Conservation (phyloP, 1,140 invertebrate species). For the Sitobion miscanthi region DNA sequence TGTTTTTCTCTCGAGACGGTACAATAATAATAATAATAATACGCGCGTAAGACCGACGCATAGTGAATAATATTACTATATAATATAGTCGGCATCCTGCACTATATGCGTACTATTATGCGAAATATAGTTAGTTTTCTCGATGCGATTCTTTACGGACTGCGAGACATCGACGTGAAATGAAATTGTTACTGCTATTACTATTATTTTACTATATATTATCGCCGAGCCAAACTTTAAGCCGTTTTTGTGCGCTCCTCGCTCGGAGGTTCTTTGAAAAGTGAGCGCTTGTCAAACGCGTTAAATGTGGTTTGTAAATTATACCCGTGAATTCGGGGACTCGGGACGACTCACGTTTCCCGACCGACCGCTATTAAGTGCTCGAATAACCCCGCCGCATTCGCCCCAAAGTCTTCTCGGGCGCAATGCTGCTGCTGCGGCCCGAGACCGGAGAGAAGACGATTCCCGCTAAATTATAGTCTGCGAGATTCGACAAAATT, state of each 20-base stretch:
- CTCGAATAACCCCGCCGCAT: not conserved
- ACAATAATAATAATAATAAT: no score
- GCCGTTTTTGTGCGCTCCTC: not conserved
- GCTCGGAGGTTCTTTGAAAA: not conserved
- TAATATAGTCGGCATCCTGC: no score
- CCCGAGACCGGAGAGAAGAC: not conserved
- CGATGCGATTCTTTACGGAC: not conserved
- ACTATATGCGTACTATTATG: no score
- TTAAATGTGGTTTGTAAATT: conserved; percentile 40
- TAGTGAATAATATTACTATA: no score
- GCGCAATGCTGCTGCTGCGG: not conserved
- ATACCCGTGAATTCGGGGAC: not conserved
- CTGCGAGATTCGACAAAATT: not conserved
- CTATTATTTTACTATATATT: not conserved
- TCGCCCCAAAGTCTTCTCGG: not conserved
- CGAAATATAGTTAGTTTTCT: no score
- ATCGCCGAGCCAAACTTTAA: not conserved
- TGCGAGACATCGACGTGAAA: not conserved
- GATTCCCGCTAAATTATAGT: conserved; percentile 21
- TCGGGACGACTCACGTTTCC: conserved; percentile 16
- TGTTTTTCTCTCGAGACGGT: not conserved
- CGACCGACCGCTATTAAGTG: not conserved
- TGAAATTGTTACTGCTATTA: not conserved
- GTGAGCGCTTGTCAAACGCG: conserved; percentile 34
- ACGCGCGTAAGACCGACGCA: no score